Base-by-base conservation (phyloP, 2,113 vertebrate species). In the Athene noctua region DNA sequence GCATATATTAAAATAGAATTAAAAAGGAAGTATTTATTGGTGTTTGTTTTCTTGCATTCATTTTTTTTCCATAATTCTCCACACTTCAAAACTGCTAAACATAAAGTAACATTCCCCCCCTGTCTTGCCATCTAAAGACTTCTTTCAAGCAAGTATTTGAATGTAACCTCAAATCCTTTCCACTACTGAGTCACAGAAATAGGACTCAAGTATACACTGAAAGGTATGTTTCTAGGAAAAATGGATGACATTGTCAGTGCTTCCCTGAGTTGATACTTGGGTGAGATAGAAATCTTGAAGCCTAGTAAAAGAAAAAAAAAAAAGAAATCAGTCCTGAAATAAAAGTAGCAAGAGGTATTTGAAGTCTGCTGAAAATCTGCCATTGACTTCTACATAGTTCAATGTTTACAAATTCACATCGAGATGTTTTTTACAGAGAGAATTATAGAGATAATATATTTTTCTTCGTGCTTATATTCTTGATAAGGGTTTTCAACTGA, bases 381-480 rank as follows among this genome's bases (percentile, higher is more conserved):
- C 42, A 57, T 44, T 57, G 42, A 61, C 34, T 42, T 87, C 42
- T 34, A 17, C 15, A 40, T 25, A 55, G 29, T 23, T 82, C 66
- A 52, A 0, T 88, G 88, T 94, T 92, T 95, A 87, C 55, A 84
- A 79, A 77, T 80, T 62, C 44, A 4, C 52, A 29, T 0, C 52
- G 65, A 71, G 38, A 29, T 75, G 11, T 49, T 73, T 83, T 88
- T 88, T 94, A 78, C 79, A 67, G 80, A 71, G 15, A 61, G 22
- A 95, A 92, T 96, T 91, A 95, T 4, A 67, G 57, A 80, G 44
- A 87, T 30, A 86, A 90, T 70, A 55, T 25, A 58, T 74, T 96
- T 72, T 91, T 90, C 82, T 94, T 95, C 27, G 32, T 66, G 57
- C 51, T 92, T 91, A 88, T 75, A 86, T 66, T 91, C 85, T 85